A percentile compares a stretch with the other conserved stretches of the same genome.
These are phyloP conservation scores for Apis florea DNA, from an alignment of 1,140 invertebrate genomes.

Conservation along the genomic window DNA sequence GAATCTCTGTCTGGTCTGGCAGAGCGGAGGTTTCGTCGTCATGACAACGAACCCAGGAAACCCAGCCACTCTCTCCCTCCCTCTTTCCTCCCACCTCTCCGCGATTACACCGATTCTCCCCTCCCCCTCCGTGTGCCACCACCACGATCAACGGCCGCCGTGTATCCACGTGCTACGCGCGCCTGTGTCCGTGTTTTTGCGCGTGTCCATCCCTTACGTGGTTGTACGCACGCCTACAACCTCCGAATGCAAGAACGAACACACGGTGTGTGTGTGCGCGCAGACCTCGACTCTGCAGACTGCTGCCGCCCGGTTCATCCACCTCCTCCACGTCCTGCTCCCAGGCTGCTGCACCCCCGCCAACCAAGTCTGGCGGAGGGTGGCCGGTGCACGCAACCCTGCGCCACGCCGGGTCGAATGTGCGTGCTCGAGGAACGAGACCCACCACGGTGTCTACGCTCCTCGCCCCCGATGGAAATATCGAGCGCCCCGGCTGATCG, in stretches of 20 bases:
- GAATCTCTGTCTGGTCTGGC: constrained; percentile 78
- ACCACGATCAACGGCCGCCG: constrained; percentile 17
- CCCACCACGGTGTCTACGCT: constrained; percentile 4
- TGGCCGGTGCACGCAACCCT: constrained; percentile 59
- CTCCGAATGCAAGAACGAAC: constrained; percentile 20
- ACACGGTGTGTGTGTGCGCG: neutral
- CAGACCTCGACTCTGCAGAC: constrained; percentile 63
- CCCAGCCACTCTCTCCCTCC: constrained; percentile 71
- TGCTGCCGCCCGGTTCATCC: constrained; percentile 77
- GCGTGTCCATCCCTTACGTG: constrained; percentile 20
- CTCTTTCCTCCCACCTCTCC: constrained; percentile 39
- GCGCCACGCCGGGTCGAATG: constrained; percentile 52
- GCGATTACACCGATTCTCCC: too few species aligned
- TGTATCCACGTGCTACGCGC: constrained; percentile 5
- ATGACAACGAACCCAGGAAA: constrained; percentile 80
- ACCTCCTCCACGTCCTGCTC: constrained; percentile 73
- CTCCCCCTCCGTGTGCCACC: constrained; percentile 20
- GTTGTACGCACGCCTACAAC: neutral
- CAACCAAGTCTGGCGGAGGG: constrained; percentile 57
- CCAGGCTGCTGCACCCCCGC: constrained; percentile 73
- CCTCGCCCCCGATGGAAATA: constrained; percentile 17
- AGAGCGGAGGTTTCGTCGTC: constrained; percentile 75
- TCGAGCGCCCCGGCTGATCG: constrained; percentile 10
- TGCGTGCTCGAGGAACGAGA: constrained; percentile 50
- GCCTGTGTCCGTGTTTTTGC: constrained; percentile 8